Conservation (phyloP, 2,113 vertebrate genomes). For the Amphilophus citrinellus region DNA sequence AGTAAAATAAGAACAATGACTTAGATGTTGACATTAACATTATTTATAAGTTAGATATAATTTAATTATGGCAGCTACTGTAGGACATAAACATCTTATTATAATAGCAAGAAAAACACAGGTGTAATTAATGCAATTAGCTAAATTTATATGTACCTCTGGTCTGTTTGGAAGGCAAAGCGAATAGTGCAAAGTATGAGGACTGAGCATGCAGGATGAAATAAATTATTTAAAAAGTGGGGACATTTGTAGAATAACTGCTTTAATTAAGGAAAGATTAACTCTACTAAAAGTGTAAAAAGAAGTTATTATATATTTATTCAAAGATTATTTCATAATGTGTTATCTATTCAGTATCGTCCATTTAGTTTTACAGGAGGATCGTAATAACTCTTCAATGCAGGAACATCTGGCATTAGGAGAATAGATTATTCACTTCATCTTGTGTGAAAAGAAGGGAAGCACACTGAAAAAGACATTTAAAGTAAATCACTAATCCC, state of each 20-base stretch:
- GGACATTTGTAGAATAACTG: not conserved
- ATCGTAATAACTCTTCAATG: conserved; percentile 31
- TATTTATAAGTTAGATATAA: not conserved
- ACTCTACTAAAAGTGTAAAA: not conserved
- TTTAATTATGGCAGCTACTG: not conserved
- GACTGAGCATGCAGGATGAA: not conserved
- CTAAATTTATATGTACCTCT: not conserved
- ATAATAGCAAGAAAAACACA: not conserved
- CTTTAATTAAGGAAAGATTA: conserved; percentile 1
- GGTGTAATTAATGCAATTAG: not conserved
- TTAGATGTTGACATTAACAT: not conserved
- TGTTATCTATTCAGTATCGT: conserved; percentile 34
- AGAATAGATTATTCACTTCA: conserved; percentile 46
- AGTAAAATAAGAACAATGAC: not conserved
- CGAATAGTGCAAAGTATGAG: rapidly evolving
- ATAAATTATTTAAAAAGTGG: not conserved
- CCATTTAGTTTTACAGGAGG: conserved; percentile 12
- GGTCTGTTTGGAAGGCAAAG: not conserved
- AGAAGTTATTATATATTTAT: conserved; percentile 2
- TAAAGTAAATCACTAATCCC: conserved; percentile 52
- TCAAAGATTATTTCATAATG: conserved; percentile 25
- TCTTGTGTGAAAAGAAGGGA: conserved; percentile 32
- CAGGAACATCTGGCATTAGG: conserved; percentile 56
- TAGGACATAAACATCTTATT: not conserved
- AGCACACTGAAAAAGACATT: conserved; percentile 39